phyloP scores from a whole-genome alignment of 2,797 vertebrate genomes.

The Sebastes nivosus region DNA sequence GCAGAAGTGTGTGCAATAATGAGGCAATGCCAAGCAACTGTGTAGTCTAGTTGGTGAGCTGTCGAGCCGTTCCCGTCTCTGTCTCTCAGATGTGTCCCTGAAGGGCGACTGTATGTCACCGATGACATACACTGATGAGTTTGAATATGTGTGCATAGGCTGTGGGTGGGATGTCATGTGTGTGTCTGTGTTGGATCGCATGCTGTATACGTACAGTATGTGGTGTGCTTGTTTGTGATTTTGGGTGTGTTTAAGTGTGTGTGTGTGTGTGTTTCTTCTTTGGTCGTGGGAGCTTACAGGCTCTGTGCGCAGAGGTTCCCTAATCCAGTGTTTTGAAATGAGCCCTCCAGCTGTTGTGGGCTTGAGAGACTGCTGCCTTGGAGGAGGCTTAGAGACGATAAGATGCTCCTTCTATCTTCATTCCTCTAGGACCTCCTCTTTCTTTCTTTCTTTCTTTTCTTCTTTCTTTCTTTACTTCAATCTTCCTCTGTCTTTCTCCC shows the following conservation, averaged over 20 bases:
- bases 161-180: slow-evolving; percentile 29
- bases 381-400: slow-evolving; percentile 64
- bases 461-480: neutral
- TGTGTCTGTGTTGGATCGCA: slow-evolving; percentile 12
- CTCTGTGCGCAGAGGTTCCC: slow-evolving; percentile 58
- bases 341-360: slow-evolving; percentile 76
- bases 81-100: slow-evolving; percentile 46
- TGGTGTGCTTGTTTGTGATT: slow-evolving; percentile 1
- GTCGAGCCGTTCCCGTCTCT: neutral
- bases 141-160: neutral
- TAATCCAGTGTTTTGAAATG: slow-evolving; percentile 79
- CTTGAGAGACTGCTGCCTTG: slow-evolving; percentile 67
- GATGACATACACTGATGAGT: slow-evolving; percentile 31
- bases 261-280: slow-evolving; percentile 17
- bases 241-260: neutral
- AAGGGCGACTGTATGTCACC: slow-evolving; percentile 29
- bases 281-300: slow-evolving; percentile 65
- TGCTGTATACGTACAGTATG: neutral
- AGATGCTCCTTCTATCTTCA: slow-evolving; percentile 64
- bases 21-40: slow-evolving; percentile 71
- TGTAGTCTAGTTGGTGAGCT: slow-evolving; percentile 6
- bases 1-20: slow-evolving; percentile 53
- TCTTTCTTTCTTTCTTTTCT: slow-evolving; percentile 1
- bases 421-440: slow-evolving; percentile 33
- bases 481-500: neutral